These are phyloP conservation scores for Rhinophrynus dorsalis DNA, from an alignment of 2,797 vertebrate genomes.

Conservation along the genomic window DNA sequence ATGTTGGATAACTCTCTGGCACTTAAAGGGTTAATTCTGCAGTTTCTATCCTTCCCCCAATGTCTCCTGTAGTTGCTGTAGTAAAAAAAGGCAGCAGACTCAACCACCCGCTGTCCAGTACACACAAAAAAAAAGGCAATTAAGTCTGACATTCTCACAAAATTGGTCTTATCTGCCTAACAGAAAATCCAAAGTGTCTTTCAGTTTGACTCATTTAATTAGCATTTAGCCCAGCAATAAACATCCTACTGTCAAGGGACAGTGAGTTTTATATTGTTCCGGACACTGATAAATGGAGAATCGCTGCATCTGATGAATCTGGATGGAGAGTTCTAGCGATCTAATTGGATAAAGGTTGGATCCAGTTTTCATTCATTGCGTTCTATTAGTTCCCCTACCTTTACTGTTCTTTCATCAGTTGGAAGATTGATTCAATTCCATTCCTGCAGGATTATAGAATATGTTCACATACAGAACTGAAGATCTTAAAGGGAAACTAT, in stretches of 20 bases:
- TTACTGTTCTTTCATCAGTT: neutral
- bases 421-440: neutral
- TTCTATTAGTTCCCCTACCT: constrained; percentile 1
- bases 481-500: neutral
- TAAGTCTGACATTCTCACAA: constrained; percentile 29
- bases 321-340: neutral
- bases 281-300: constrained; percentile 48
- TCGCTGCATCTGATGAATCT: constrained; percentile 17
- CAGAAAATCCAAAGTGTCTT: constrained; percentile 31
- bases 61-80: neutral
- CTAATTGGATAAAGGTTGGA: constrained; percentile 4
- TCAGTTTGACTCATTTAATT: constrained; percentile 42
- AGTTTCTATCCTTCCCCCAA: neutral
- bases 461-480: neutral
- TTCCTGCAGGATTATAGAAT: neutral
- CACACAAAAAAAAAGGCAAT: constrained; percentile 24
- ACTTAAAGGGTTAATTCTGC: too few species aligned
- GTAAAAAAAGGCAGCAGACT: neutral
- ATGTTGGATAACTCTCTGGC: too few species aligned
- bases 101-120: neutral
- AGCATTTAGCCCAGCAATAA: constrained; percentile 40
- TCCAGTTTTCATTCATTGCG: neutral
- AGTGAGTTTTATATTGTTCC: constrained; percentile 30
- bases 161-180: constrained; percentile 22
- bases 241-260: constrained; percentile 41